Evolutionary conservation across 2,113 vertebrate genomes (phyloP), one percentile per base, ranked within the genome.

Genomic region (Hucho hucho): DNA sequence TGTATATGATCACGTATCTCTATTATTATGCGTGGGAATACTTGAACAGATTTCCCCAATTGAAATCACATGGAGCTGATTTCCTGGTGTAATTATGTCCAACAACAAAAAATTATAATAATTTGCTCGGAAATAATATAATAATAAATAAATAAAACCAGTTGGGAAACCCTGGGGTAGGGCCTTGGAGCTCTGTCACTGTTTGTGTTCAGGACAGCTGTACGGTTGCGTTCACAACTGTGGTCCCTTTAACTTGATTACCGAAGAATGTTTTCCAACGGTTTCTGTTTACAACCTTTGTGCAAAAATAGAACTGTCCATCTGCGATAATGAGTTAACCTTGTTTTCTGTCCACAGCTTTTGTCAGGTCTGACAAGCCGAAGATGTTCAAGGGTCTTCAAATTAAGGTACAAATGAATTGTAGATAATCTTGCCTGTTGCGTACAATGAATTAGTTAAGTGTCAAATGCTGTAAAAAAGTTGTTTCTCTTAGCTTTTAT

Each of bases 331-430:
- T 75, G 32, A 6, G 29, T 79, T 80, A 53, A 53, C 49, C 49
- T 25, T 69, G 26, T 84, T 77, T 76, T 78, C 63, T 89, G 70
- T 79, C 56, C 72, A 7, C 84, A 99, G 97, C 97, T 96, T 99
- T 99, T 78, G 97, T 99, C 94, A 97, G 95, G 94, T 96, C 97
- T 28, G 97, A 99, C 79, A 98, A 98, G 92, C 97, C 98, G 11
- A 99, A 98, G 88, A 95, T 97, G 86, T 99, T 98, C 93, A 96
- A 94, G 92, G 98, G 98, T 89, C 95, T 99, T 79, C 96, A 99
- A 90, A 96, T 99, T 91, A 99, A 99, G 96, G 98, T 99, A 88
- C 82, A 85, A 16, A 26, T 4, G 0, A 5, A 20, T 53, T 64
- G 5, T 4, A 47, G n/a, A 11, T 4, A 14, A 56, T 74, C 25